A percentile compares a stretch with the other conserved stretches of the same genome.
Conservation (phyloP, 2,888 invertebrate genomes). For the Caenorhabditis japonica region DNA sequence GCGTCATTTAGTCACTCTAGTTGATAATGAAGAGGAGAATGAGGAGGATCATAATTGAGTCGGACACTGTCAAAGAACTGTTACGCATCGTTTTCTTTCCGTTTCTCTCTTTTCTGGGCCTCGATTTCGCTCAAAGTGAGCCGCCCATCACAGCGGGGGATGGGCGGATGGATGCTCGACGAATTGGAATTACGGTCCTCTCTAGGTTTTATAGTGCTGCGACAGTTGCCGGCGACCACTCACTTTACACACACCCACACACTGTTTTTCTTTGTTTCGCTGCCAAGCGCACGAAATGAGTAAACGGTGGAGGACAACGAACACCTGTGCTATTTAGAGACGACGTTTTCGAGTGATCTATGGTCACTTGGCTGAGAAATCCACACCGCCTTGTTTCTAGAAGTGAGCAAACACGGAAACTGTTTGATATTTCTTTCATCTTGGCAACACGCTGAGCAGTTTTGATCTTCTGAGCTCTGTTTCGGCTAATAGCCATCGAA, state of each 20-base stretch:
- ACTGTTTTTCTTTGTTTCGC: slow-evolving; percentile 11
- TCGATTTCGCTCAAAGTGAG: too few relatives aligned
- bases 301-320: neutral
- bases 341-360: slow-evolving; percentile 11
- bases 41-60: slow-evolving; percentile 29
- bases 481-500: too few relatives aligned
- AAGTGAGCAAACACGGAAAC: slow-evolving; percentile 25
- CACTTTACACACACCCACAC: slow-evolving; percentile 7
- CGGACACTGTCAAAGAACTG: slow-evolving; percentile 12
- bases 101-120: neutral
- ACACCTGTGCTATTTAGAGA: slow-evolving; percentile 18
- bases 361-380: slow-evolving; percentile 28
- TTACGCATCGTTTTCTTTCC: slow-evolving; percentile 15
- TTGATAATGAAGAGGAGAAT: too few relatives aligned
- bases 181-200: too few relatives aligned
- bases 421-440: slow-evolving; percentile 16
- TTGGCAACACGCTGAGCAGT: neutral
- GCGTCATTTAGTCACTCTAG: neutral
- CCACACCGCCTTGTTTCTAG: neutral
- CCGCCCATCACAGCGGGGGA: too few relatives aligned
- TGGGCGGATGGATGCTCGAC: too few relatives aligned
- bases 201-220: too few relatives aligned
- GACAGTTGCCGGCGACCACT: too few relatives aligned
- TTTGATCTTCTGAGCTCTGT: slow-evolving; percentile 13
- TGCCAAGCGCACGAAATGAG: slow-evolving; percentile 13